Base-by-base conservation (phyloP, 2,888 invertebrate species). In the Quadroppia sp. region DNA sequence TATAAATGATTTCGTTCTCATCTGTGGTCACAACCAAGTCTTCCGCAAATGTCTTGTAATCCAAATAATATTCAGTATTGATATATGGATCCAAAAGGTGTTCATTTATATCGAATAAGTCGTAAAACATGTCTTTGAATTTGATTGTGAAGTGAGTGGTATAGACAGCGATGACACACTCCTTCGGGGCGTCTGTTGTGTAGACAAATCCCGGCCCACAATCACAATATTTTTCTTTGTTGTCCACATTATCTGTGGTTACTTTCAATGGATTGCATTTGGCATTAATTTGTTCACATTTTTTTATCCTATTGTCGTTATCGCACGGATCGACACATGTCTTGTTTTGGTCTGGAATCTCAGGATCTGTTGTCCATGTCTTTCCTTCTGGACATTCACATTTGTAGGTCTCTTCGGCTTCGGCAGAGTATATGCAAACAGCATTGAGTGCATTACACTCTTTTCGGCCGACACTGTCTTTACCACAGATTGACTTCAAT, bases 351-450 rank as follows among this genome's bases (percentile, higher is more conserved):
- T 32, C 32, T 25, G 28, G 30, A 17, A 2, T 17, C 9, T 30
- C n/a, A n/a, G n/a, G n/a, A n/a, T n/a, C n/a, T n/a, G n/a, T n/a
- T n/a, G n/a, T 61, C 30, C 15, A 28, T 1, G 7, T 11, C 7
- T 30, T 61, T 1, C 61, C 61, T 30, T 11, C n/a, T 9, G 61
- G 61, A 61, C 61, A 61, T 28, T 7, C n/a, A 61, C 61, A 61
- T 28, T 28, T 15, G 15, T 32, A 61, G 30, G 30, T 6, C 3
- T 25, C 56, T 6, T 23, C 3, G 13, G 15, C 25, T 20, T 28
- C 32, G 1, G 17, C 17, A 9, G 3, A 9, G 25, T 25, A 25
- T 4, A 61, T 17, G 17, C 61, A 61, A 28, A 61, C 1, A 17
- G 61, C 61, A 30, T 61, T 30, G 4, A 11, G 30, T 17, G 28